phyloP scores from a whole-genome alignment of 64 coral and sea anemone genomes.

The Hydrozoanthus tunicans region DNA sequence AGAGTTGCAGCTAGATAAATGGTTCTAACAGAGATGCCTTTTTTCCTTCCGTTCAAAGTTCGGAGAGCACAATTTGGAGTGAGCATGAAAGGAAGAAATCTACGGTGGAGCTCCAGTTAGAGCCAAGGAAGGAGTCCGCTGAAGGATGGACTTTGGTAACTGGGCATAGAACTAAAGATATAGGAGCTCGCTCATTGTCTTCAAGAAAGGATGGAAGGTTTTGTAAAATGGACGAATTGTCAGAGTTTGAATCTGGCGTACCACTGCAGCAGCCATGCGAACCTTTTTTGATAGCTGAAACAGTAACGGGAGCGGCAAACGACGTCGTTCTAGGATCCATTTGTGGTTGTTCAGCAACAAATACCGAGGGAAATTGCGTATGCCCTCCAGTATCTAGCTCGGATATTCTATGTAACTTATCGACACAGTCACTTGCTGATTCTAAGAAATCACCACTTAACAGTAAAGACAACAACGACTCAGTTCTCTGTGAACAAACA shows the following conservation, averaged over 20 bases:
- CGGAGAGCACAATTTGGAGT: background rate
- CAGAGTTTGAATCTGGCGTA: slow-evolving; percentile 2
- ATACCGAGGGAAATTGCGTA: background rate
- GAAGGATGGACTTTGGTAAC: slow-evolving; percentile 31
- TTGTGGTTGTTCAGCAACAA: background rate
- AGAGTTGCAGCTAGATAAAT: no score
- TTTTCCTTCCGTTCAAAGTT: background rate
- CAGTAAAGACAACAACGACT: background rate
- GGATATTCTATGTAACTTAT: background rate
- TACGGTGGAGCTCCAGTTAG: background rate
- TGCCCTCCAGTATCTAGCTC: background rate
- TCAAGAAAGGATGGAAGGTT: background rate
- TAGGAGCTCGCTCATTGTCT: background rate
- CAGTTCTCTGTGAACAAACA: background rate
- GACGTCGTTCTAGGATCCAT: background rate
- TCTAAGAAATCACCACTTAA: background rate
- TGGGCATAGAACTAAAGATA: background rate
- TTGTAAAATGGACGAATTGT: slow-evolving; percentile 22
- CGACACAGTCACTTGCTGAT: background rate
- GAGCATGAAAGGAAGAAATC: background rate
- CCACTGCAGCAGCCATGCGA: background rate
- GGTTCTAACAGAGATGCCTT: background rate
- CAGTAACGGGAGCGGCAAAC: background rate
- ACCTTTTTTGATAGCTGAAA: background rate
- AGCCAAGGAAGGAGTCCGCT: background rate